Evolutionary conservation across 1,140 invertebrate species (phyloP), one percentile per base, ranked within the genome.

Genomic region (Drosophila mojavensis): DNA sequence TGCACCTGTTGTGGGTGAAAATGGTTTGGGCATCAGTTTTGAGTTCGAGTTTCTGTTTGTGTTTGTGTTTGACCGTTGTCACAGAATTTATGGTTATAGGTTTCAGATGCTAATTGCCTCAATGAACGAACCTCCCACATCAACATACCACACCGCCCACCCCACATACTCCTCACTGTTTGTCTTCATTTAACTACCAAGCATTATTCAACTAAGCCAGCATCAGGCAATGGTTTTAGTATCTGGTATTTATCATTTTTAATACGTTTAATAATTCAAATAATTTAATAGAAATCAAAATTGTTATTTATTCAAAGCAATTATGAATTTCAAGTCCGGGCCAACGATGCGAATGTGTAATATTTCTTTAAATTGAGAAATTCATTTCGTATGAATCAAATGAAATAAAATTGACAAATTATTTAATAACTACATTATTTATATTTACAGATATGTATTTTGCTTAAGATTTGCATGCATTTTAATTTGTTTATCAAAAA

Each of bases 61-160:
- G 17, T 55, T 60, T 73, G 54, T 63, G 54, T 59, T 58, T 61
- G 65, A 55, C 56, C 65, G 61, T 69, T 71, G 54, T 62, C 60
- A 48, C 30, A 66, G 58, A 84, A 84, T 84, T 84, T 84, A 85
- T 84, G 62, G 78, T 69, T 65, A 81, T 85, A 61, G 81, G 68
- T 78, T 80, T 74, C 68, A 66, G 66, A 78, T 85, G 74, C 78
- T 85, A 85, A 84, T 85, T 84, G 78, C 72, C 55, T 36, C 17
- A 66, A 45, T 54, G 28, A 39, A 39, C 54, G 55, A 43, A 2
- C 28, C 28, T 30, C 28, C 45, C 20, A 33, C 33, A 33, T 7
- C 33, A 2, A 33, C 33, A 7, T 6, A 33, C 33, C 43, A n/a
- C 43, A n/a, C 6, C 43, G 0, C 4, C 4, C 13, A 15, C 13